These are phyloP conservation scores for Helogale parvula DNA, from an alignment of 2,113 vertebrate species.

Conservation along the genomic window DNA sequence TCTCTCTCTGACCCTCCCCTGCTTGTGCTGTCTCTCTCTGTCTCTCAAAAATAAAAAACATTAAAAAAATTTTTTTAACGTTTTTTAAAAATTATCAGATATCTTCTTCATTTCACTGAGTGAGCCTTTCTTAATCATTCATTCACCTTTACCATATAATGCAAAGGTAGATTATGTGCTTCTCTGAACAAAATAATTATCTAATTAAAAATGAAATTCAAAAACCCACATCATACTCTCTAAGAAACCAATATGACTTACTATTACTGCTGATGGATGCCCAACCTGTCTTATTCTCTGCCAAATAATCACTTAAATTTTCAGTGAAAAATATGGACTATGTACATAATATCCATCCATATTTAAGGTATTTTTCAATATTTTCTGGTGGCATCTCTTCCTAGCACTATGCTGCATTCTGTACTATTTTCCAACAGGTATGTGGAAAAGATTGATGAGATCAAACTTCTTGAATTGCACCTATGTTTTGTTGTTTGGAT, in stretches of 20 bases:
- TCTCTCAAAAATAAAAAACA: no score
- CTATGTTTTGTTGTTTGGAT: not conserved
- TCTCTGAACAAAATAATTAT: constrained; percentile 52
- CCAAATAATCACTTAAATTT: not conserved
- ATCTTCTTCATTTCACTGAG: not conserved
- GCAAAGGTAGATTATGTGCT: not conserved
- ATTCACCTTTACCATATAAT: not conserved
- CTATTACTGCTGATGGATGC: not conserved
- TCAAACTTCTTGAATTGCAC: not conserved
- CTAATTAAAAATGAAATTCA: not conserved
- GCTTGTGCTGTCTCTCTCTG: no score
- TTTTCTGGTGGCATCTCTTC: not conserved
- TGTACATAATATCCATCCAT: not conserved
- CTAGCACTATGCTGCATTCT: not conserved
- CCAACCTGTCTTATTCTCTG: not conserved
- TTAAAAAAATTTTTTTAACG: no score
- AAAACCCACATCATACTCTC: not conserved
- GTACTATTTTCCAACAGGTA: not conserved
- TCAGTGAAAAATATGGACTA: not conserved
- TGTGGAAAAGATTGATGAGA: not conserved
- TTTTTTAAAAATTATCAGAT: not conserved
- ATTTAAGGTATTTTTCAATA: not conserved
- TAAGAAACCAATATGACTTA: not conserved
- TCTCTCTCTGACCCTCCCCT: no score
- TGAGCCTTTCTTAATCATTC: not conserved